Evolutionary conservation across 30 jellyfish, hydroid and myxozoan species (phyloP).

Genomic region (Chironex yamaguchii): DNA sequence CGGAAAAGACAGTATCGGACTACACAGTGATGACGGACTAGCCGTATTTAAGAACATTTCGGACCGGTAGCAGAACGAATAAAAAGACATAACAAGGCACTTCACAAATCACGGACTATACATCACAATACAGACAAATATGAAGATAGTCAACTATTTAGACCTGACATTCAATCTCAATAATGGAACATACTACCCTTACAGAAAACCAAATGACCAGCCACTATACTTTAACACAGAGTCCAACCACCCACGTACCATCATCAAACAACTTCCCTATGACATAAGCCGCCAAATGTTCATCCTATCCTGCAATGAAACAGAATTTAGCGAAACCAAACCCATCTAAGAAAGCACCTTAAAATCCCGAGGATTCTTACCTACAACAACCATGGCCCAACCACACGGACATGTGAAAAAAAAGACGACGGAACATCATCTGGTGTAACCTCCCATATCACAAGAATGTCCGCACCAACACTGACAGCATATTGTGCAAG

Average conservation of each 20-base stretch:
- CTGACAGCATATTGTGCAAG: too few relatives aligned
- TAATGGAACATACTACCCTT: slow-evolving; percentile 39
- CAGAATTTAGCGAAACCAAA: not conserved
- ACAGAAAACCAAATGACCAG: slow-evolving; percentile 76
- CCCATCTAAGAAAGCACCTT: slow-evolving; percentile 1
- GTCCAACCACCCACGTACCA: slow-evolving; percentile 80
- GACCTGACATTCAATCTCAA: slow-evolving; percentile 58
- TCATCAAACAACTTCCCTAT: slow-evolving; percentile 58
- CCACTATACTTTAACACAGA: slow-evolving; percentile 69
- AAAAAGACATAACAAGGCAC: slow-evolving; percentile 24
- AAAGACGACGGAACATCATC: too few relatives aligned
- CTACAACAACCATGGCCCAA: too few relatives aligned
- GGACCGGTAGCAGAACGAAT: slow-evolving; percentile 79
- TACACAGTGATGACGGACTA: slow-evolving; percentile 67
- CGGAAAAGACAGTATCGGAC: slow-evolving; percentile 30
- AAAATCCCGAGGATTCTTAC: too few relatives aligned
- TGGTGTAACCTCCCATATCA: too few relatives aligned
- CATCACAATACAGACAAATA: slow-evolving; percentile 61
- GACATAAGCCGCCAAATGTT: slow-evolving; percentile 33
- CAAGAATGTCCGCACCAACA: too few relatives aligned
- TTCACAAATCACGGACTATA: slow-evolving; percentile 54
- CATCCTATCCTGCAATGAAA: not conserved
- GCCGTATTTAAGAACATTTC: slow-evolving; percentile 51
- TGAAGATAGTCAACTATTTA: slow-evolving; percentile 57
- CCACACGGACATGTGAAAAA: too few relatives aligned